phyloP scores from a whole-genome alignment of 2,888 invertebrate species.

The Coelopa pilipes region DNA sequence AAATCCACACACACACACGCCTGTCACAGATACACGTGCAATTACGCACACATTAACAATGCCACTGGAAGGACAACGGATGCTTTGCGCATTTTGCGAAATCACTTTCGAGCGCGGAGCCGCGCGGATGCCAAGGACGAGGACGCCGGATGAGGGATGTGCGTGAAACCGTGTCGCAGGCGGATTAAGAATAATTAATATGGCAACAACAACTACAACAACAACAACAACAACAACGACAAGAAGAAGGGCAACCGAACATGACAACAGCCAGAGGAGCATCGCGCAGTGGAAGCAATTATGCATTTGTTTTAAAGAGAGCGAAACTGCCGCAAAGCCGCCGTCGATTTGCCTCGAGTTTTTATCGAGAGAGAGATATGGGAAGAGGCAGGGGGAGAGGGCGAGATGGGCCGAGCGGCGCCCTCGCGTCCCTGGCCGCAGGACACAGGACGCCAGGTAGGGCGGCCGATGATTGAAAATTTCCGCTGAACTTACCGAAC shows the following conservation, averaged over 20 bases:
- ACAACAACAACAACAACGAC: too few relatives aligned
- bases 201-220: background rate
- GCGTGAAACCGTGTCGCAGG: background rate
- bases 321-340: too few relatives aligned
- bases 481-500: background rate
- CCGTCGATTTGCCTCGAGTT: too few relatives aligned
- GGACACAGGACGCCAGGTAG: too few relatives aligned
- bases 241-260: too few relatives aligned
- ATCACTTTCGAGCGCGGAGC: conserved; percentile 10
- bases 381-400: too few relatives aligned
- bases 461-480: background rate
- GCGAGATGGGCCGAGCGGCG: too few relatives aligned
- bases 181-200: conserved; percentile 7
- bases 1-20: background rate
- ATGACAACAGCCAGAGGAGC: too few relatives aligned
- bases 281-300: too few relatives aligned
- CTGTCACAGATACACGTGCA: background rate
- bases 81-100: conserved; percentile 10
- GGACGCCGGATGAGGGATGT: background rate
- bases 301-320: too few relatives aligned
- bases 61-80: background rate
- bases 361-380: too few relatives aligned
- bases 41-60: conserved; percentile 25
- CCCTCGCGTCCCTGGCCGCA: too few relatives aligned
- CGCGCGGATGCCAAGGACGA: background rate